phyloP scores from a whole-genome alignment of 2,113 vertebrate species.

The Corythornis vintsioides region DNA sequence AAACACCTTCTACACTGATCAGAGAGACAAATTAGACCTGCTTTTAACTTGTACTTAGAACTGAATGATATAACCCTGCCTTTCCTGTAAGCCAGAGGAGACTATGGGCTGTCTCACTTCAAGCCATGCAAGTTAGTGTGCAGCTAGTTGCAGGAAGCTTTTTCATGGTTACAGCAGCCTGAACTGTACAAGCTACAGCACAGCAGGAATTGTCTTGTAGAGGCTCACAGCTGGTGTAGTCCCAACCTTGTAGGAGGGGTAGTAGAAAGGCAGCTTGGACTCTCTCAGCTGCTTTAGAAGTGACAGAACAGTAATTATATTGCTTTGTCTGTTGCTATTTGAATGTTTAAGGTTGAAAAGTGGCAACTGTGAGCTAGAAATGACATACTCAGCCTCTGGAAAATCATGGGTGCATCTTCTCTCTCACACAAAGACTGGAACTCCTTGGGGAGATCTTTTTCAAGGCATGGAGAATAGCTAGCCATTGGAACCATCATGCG shows the following conservation, averaged over 20 bases:
- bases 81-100: not conserved
- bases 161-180: not conserved
- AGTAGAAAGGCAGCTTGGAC: not conserved
- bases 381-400: conserved; percentile 44
- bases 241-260: not conserved
- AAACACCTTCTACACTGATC: not conserved
- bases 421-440: conserved; percentile 17
- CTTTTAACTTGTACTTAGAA: not conserved
- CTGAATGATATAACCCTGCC: not conserved
- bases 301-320: accelerated
- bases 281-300: not conserved
- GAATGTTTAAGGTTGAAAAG: not conserved
- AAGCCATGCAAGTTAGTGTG: not conserved
- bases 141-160: not conserved
- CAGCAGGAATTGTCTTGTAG: not conserved
- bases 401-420: conserved; percentile 1
- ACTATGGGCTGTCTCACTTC: accelerated
- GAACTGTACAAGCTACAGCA: not conserved
- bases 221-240: not conserved
- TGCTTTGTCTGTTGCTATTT: not conserved
- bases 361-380: accelerated
- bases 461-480: not conserved
- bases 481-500: not conserved
- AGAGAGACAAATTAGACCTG: not conserved
- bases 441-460: conserved; percentile 31